These are phyloP conservation scores for Mesorhabditis sp. DNA, from an alignment of 2,888 invertebrate genomes.

Conservation along the genomic window DNA sequence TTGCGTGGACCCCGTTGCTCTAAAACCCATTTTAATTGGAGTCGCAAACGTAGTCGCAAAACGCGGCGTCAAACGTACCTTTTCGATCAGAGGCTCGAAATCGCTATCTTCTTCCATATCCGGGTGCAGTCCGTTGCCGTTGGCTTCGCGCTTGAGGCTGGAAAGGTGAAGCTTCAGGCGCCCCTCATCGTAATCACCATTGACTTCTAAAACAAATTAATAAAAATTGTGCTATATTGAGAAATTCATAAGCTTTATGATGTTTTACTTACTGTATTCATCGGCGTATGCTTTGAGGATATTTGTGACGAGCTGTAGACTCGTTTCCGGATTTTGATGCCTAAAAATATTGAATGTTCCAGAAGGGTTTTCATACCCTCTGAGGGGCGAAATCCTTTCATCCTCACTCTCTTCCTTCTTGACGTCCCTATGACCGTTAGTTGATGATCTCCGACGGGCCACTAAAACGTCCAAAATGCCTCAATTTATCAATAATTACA, in stretches of 20 bases:
- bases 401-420: background rate
- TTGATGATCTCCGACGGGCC: background rate
- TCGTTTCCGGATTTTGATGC: background rate
- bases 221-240: too few relatives aligned
- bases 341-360: too few relatives aligned
- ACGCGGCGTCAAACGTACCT: too few relatives aligned
- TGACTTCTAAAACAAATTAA: background rate
- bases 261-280: background rate
- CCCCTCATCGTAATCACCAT: background rate
- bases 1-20: background rate
- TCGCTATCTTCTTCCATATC: too few relatives aligned
- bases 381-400: background rate
- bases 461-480: background rate
- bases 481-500: background rate
- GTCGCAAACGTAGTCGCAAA: too few relatives aligned
- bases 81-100: too few relatives aligned
- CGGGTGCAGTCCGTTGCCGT: too few relatives aligned
- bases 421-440: background rate
- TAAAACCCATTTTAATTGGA: too few relatives aligned
- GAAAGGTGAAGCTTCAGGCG: background rate
- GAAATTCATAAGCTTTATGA: background rate
- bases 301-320: background rate
- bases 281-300: conserved; percentile 1
- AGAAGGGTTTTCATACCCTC: background rate
- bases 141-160: too few relatives aligned